Percentiles rank a stretch among this genome's conserved stretches.
Evolutionary conservation across 2,888 invertebrate species (phyloP).

Genomic region (Hydriomena furcata): DNA sequence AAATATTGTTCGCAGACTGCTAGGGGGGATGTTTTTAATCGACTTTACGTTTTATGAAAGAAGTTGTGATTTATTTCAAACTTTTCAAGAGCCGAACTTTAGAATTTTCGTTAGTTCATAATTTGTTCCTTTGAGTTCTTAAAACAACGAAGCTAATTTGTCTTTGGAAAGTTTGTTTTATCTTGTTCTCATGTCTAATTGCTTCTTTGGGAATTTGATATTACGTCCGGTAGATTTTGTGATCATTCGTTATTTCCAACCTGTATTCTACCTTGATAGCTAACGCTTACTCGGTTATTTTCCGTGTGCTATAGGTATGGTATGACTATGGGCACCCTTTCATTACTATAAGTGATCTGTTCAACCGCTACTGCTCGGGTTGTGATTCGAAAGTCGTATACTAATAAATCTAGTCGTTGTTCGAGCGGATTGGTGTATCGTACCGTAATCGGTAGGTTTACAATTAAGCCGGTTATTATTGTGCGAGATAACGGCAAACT

Average conservation of each 20-base stretch:
- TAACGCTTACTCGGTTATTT: too few relatives aligned
- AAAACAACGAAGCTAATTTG: slow-evolving; percentile 28
- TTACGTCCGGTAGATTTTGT: not conserved
- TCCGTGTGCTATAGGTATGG: too few relatives aligned
- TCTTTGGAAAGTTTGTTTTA: slow-evolving; percentile 20
- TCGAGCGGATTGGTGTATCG: not conserved
- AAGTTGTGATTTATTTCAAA: slow-evolving; percentile 29
- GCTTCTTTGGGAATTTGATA: slow-evolving; percentile 5
- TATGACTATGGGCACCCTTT: too few relatives aligned
- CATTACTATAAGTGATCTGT: not conserved
- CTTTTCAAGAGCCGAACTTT: slow-evolving; percentile 23
- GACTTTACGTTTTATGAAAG: slow-evolving; percentile 29
- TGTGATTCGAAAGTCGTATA: not conserved
- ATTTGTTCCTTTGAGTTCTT: slow-evolving; percentile 27
- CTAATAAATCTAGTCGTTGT: slow-evolving; percentile 3
- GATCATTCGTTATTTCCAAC: not conserved
- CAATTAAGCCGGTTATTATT: slow-evolving; percentile 33
- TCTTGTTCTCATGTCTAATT: slow-evolving; percentile 17
- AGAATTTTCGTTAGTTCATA: slow-evolving; percentile 23
- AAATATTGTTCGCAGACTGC: slow-evolving; percentile 38
- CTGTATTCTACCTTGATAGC: not conserved
- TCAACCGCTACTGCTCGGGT: not conserved
- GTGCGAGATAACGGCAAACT: slow-evolving; percentile 37
- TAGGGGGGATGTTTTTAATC: slow-evolving; percentile 36
- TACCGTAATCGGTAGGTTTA: slow-evolving; percentile 14